A percentile compares a stretch with the other conserved stretches of the same genome.
Evolutionary conservation across 2,113 vertebrate genomes (phyloP).

Genomic region (Helogale parvula): DNA sequence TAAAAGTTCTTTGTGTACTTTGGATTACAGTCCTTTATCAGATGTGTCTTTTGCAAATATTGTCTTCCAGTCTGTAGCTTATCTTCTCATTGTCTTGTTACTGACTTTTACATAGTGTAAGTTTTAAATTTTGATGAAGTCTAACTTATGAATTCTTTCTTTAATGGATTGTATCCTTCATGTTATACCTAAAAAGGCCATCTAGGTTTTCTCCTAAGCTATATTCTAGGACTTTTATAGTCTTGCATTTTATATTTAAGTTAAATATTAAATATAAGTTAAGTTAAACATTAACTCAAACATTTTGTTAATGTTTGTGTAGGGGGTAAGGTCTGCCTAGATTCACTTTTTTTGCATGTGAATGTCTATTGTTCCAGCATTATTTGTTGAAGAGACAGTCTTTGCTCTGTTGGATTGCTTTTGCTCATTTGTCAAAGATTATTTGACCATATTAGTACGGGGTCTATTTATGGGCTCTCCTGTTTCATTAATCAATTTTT

Average conservation of each 20-base stretch:
- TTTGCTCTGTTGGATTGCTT: neutral
- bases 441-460: neutral
- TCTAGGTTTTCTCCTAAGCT: neutral
- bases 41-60: neutral
- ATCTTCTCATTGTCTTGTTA: neutral
- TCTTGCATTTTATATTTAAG: neutral
- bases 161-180: neutral
- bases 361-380: neutral
- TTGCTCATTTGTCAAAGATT: neutral
- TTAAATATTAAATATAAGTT: no score
- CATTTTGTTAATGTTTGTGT: neutral
- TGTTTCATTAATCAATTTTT: neutral
- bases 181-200: neutral
- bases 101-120: neutral
- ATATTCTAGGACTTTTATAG: neutral
- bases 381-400: neutral
- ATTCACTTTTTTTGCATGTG: neutral
- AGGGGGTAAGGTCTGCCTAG: neutral
- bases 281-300: no score
- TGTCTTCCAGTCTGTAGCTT: neutral
- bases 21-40: neutral
- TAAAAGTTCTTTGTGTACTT: neutral
- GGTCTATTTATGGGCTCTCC: neutral
- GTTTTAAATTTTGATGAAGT: neutral
- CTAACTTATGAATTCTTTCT: neutral